Conservation (phyloP, 2,888 invertebrate species). For the Tetragonisca angustula region DNA sequence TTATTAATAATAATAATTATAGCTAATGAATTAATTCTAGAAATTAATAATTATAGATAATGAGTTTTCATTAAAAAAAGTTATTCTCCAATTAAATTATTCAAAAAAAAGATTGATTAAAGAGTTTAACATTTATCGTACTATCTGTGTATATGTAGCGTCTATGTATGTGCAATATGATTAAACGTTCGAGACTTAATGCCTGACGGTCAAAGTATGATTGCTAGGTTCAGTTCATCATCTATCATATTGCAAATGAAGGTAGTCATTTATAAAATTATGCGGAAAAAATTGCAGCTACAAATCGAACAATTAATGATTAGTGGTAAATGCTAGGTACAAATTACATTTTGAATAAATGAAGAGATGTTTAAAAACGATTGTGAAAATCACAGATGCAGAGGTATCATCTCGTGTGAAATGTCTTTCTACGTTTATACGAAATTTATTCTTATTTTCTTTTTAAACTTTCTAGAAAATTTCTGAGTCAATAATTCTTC, state of each 20-base stretch:
- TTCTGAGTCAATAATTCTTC: no score
- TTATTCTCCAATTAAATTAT: constrained; percentile 4
- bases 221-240: constrained; percentile 14
- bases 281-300: not conserved
- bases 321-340: not conserved
- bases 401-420: not conserved
- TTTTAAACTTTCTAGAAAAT: no score
- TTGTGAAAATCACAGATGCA: not conserved
- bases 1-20: constrained; percentile 5
- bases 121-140: constrained; percentile 1
- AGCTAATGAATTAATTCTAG: no score
- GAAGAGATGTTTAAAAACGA: no score
- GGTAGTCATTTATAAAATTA: constrained; percentile 8
- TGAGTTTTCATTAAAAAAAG: not conserved
- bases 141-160: not conserved
- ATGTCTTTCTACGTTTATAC: no score
- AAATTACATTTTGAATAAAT: not conserved
- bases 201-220: constrained; percentile 6
- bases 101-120: not conserved
- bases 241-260: constrained; percentile 9
- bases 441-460: no score
- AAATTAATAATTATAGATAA: not conserved
- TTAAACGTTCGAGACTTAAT: constrained; percentile 2
- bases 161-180: not conserved
- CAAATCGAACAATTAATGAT: not conserved